phyloP scores from a whole-genome alignment of 1,140 invertebrate genomes.

The Bombus pyrosoma region DNA sequence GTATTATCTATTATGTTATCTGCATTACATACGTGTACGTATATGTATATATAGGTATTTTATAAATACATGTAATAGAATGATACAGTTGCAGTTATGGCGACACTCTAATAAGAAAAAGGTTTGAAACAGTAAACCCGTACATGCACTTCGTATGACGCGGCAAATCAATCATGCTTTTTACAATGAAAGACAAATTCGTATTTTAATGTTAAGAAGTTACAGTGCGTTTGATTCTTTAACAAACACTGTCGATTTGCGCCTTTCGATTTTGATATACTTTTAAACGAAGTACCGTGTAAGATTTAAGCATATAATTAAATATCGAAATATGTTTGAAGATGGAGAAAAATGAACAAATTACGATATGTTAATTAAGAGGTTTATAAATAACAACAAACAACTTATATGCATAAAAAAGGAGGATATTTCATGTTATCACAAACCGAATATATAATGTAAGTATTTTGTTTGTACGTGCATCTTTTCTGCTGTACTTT shows the following conservation, averaged over 20 bases:
- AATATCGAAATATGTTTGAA: slow-evolving; percentile 32
- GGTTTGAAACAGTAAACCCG: slow-evolving; percentile 5
- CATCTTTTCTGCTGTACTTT: background rate
- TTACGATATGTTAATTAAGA: slow-evolving; percentile 36
- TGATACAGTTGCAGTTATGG: slow-evolving; percentile 56
- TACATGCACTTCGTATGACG: slow-evolving; percentile 59
- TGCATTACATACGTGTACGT: slow-evolving; percentile 72
- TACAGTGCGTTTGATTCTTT: slow-evolving; percentile 45
- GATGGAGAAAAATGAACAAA: slow-evolving; percentile 7
- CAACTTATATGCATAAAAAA: background rate
- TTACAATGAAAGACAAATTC: slow-evolving; percentile 21
- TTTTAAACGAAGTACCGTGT: slow-evolving; percentile 30
- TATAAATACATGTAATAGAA: slow-evolving; percentile 73
- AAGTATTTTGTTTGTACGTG: background rate
- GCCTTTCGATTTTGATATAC: slow-evolving; percentile 51
- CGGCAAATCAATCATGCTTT: slow-evolving; percentile 61
- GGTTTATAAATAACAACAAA: slow-evolving; percentile 14
- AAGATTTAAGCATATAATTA: slow-evolving; percentile 37
- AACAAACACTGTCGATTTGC: slow-evolving; percentile 46
- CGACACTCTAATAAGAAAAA: slow-evolving; percentile 45
- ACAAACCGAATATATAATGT: slow-evolving; percentile 8
- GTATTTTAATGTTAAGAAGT: slow-evolving; percentile 47
- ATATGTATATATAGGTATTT: slow-evolving; percentile 71
- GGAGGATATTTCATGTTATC: background rate
- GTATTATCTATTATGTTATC: slow-evolving; percentile 74